phyloP scores from a whole-genome alignment of 53 echinoderm and acorn worm genomes.

The Hippasteria phrygiana region DNA sequence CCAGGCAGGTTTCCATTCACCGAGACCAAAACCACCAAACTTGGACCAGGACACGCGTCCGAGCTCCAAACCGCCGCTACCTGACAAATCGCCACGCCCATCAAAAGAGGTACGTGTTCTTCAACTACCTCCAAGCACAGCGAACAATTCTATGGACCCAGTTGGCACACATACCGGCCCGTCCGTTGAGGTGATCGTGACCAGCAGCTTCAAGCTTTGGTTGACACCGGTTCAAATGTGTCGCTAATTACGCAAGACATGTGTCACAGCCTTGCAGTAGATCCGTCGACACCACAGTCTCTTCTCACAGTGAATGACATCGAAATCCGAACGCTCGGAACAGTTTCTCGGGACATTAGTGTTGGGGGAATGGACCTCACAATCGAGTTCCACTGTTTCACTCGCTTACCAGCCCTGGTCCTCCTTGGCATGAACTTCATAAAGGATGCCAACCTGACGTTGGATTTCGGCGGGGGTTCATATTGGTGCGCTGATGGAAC shows the following conservation, averaged over 20 bases:
- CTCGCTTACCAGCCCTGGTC: slow-evolving; percentile 12
- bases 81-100: neutral
- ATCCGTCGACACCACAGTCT: neutral
- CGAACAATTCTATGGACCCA: no score
- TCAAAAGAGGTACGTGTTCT: neutral
- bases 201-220: neutral
- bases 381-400: neutral
- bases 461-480: slow-evolving; percentile 20
- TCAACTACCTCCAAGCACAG: neutral
- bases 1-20: no score
- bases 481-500: neutral
- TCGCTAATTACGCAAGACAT: neutral
- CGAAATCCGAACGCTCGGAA: neutral
- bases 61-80: neutral
- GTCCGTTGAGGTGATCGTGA: neutral
- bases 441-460: neutral
- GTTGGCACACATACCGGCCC: neutral
- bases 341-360: neutral
- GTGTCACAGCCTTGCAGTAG: neutral
- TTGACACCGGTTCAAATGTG: neutral
- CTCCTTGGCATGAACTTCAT: slow-evolving; percentile 49
- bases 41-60: neutral
- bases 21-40: neutral
- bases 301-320: neutral
- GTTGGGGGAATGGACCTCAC: slow-evolving; percentile 22